These are phyloP conservation scores for Petrocephalus sullivani DNA, from an alignment of 2,797 vertebrate species.

Conservation along the genomic window DNA sequence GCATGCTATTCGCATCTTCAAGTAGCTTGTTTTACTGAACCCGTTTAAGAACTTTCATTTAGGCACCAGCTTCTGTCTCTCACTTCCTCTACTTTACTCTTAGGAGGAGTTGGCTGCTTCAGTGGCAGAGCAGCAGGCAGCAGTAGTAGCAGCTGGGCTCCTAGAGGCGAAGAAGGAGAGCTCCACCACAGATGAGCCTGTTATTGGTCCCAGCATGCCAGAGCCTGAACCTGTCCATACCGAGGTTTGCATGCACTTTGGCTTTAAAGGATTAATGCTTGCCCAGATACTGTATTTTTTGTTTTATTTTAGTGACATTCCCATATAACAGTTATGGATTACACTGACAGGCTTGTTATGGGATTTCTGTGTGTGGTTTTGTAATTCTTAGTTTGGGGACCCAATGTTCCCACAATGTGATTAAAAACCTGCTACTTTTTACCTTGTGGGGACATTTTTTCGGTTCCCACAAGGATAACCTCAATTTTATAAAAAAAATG, in stretches of 20 bases:
- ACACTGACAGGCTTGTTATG: neutral
- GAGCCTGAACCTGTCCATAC: conserved; percentile 64
- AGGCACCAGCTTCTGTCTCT: neutral
- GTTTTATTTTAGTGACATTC: neutral
- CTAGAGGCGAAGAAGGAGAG: conserved; percentile 64
- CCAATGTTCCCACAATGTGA: too few relatives aligned
- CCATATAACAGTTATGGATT: neutral
- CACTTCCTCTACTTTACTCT: neutral
- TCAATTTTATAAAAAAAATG: too few relatives aligned
- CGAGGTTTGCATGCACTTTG: conserved; percentile 44
- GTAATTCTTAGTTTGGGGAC: too few relatives aligned
- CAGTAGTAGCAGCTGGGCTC: conserved; percentile 60
- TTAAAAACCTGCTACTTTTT: too few relatives aligned
- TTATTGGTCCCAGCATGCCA: conserved; percentile 70
- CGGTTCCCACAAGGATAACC: too few relatives aligned
- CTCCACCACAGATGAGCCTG: conserved; percentile 49
- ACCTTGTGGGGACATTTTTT: too few relatives aligned
- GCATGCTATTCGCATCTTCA: neutral
- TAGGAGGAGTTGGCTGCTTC: conserved; percentile 74
- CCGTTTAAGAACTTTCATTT: neutral
- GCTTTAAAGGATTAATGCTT: neutral
- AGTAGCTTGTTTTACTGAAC: neutral
- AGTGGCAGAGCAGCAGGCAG: conserved; percentile 69
- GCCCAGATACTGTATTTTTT: neutral
- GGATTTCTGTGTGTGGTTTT: too few relatives aligned